phyloP scores from a whole-genome alignment of 1,140 invertebrate genomes.

The Drosophila hydei region DNA sequence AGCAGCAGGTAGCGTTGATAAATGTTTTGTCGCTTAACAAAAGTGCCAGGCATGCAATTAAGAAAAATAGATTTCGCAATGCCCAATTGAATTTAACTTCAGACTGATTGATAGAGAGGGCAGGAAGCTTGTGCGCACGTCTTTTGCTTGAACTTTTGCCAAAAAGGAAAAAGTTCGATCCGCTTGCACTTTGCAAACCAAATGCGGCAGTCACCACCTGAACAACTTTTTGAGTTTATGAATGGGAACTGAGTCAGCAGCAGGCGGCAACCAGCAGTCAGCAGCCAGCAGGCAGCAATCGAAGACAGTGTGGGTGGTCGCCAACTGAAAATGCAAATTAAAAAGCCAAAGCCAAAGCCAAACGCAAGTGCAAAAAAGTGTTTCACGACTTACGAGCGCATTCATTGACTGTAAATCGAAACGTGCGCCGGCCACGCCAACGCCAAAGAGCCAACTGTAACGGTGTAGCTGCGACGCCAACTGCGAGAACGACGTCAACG shows the following conservation, averaged over 20 bases:
- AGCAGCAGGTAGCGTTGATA: constrained; percentile 48
- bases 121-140: constrained; percentile 30
- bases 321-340: constrained; percentile 72
- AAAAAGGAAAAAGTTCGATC: constrained; percentile 49
- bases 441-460: constrained; percentile 38
- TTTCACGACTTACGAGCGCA: constrained; percentile 76
- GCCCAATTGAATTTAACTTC: constrained; percentile 61
- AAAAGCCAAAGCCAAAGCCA: constrained; percentile 59
- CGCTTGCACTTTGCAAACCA: constrained; percentile 66
- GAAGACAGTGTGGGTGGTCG: constrained; percentile 62
- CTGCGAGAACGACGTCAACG: constrained; percentile 38
- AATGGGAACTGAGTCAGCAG: constrained; percentile 68
- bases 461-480: constrained; percentile 21
- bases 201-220: constrained; percentile 60
- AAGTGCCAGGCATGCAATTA: constrained; percentile 63
- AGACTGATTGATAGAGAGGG: constrained; percentile 49
- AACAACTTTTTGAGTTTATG: constrained; percentile 55
- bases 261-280: constrained; percentile 7
- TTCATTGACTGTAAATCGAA: constrained; percentile 80
- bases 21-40: constrained; percentile 61
- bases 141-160: constrained; percentile 71
- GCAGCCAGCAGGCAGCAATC: neutral
- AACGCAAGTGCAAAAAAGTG: constrained; percentile 57
- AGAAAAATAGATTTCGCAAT: constrained; percentile 59
- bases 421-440: constrained; percentile 68